These are phyloP conservation scores for Lynx canadensis DNA, from an alignment of 2,113 vertebrate genomes.

Conservation along the genomic window DNA sequence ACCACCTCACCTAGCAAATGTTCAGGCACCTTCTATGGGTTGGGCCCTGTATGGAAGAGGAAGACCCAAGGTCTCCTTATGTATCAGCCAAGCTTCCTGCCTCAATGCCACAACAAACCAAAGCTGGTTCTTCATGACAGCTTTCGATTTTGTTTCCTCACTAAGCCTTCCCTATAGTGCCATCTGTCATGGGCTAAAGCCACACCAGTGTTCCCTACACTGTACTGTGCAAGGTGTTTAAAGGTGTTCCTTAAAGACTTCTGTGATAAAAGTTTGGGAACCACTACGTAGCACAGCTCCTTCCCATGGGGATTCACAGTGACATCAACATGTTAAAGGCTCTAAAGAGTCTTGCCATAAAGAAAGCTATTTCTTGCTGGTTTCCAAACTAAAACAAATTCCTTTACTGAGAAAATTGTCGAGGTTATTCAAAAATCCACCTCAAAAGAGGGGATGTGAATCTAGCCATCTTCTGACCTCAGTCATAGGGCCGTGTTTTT, in stretches of 20 bases:
- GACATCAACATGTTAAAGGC: not conserved
- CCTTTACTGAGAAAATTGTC: not conserved
- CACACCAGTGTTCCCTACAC: not conserved
- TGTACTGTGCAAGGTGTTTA: not conserved
- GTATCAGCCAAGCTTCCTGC: not conserved
- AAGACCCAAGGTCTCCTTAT: not conserved
- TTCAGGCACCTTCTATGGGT: not conserved
- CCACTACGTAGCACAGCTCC: not conserved
- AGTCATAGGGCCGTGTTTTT: not conserved
- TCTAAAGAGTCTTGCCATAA: not conserved
- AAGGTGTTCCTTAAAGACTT: not conserved
- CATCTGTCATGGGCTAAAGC: not conserved
- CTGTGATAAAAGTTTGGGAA: not conserved
- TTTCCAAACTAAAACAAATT: slow-evolving; percentile 11
- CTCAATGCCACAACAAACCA: not conserved
- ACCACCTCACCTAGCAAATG: not conserved
- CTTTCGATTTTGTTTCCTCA: not conserved
- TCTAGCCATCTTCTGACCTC: not conserved
- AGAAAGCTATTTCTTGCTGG: not conserved
- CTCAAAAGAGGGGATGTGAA: not conserved
- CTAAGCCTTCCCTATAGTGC: not conserved
- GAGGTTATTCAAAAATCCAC: not conserved
- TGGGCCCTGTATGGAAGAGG: not conserved
- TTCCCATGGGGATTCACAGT: not conserved
- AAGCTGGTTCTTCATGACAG: not conserved